These are phyloP conservation scores for Bedellia somnulentella DNA, from an alignment of 2,888 invertebrate genomes.

Conservation along the genomic window DNA sequence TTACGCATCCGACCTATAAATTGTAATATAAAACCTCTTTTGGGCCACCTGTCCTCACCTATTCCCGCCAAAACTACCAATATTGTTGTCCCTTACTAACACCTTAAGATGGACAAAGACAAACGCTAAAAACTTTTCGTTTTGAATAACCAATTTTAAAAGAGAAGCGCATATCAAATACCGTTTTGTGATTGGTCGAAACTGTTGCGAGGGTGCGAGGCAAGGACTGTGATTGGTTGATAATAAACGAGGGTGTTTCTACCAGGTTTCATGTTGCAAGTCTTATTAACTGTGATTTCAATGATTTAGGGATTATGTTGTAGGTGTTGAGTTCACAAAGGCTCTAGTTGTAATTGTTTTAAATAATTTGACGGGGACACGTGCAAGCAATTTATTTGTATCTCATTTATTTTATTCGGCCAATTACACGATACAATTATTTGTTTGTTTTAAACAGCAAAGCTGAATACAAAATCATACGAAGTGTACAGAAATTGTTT, in stretches of 20 bases:
- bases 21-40: constrained; percentile 26
- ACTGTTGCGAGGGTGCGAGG: constrained; percentile 26
- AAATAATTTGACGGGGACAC: no score
- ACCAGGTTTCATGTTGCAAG: constrained; percentile 27
- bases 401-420: no score
- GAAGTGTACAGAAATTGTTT: no score
- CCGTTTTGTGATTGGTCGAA: constrained; percentile 22
- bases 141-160: no score
- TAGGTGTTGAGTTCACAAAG: constrained; percentile 11
- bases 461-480: no score
- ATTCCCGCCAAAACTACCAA: neutral
- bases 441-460: no score
- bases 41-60: constrained; percentile 26
- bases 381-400: no score
- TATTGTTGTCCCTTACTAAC: neutral
- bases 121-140: neutral
- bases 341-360: constrained; percentile 4
- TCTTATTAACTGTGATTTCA: constrained; percentile 29
- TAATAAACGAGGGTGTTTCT: constrained; percentile 24
- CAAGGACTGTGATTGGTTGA: constrained; percentile 21
- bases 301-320: constrained; percentile 34
- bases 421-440: no score
- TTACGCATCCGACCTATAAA: neutral
- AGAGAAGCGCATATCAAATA: constrained; percentile 4
- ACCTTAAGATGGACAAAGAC: neutral